These are phyloP conservation scores for Hafferia zeledoni DNA, from an alignment of 2,797 vertebrate genomes.

Conservation along the genomic window DNA sequence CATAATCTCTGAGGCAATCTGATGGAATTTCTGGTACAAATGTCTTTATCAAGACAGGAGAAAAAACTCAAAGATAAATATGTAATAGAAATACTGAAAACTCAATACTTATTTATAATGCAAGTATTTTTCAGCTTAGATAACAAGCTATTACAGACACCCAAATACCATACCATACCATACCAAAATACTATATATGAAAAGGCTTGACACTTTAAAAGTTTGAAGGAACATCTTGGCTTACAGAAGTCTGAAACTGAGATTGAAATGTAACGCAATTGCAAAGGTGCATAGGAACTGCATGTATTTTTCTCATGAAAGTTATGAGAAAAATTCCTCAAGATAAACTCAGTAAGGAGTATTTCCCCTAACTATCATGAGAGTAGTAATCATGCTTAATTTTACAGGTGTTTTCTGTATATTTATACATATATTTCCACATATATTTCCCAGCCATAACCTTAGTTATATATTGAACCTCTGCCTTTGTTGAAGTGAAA, in stretches of 20 bases:
- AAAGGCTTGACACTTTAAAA: not conserved
- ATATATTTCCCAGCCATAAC: not conserved
- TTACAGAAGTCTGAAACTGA: not conserved
- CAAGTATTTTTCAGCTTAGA: not conserved
- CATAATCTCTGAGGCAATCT: slow-evolving; percentile 27
- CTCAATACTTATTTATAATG: not conserved
- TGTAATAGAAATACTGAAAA: not conserved
- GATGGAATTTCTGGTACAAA: not conserved
- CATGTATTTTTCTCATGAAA: not conserved
- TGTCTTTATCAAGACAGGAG: not conserved
- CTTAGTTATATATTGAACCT: not conserved
- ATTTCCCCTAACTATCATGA: not conserved
- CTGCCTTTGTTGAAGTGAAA: not conserved
- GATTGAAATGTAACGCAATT: not conserved
- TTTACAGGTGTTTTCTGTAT: not conserved
- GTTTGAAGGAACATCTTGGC: not conserved
- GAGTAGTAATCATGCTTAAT: not conserved
- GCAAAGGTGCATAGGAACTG: not conserved
- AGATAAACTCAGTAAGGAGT: not conserved
- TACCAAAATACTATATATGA: not conserved
- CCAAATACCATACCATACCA: not conserved
- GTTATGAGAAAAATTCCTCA: not conserved
- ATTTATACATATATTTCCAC: no score
- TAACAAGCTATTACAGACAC: not conserved
- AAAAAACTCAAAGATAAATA: not conserved